Base-by-base conservation (phyloP, 2,113 vertebrate species). In the Ceyx melanurus region DNA sequence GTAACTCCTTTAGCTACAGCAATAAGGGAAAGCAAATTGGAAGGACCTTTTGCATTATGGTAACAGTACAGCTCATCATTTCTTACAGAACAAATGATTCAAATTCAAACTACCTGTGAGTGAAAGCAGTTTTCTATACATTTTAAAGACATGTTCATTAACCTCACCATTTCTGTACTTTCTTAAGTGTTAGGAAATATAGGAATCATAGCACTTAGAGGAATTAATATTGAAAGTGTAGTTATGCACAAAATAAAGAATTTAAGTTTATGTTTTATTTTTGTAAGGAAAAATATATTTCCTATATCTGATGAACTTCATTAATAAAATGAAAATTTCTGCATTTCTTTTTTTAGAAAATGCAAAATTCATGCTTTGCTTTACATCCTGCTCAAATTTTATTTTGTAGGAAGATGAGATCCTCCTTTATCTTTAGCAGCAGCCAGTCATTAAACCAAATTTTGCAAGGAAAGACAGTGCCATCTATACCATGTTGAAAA, bases 391-490 rank as follows among this genome's bases (percentile, higher is more conserved):
- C 9, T 54, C 20, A 72, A 56, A 28, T 67, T 76, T 15, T 51
- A 15, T 53, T 48, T 50, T 76, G 28, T 25, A 78, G 37, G 26
- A 89, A 82, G 75, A 78, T 12, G 0, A 88, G 11, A 51, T 78
- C 9, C 8, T 82, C 11, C 88, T 92, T 92, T 79, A 45, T 5
- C n/a, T 96, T 95, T 82, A 64, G 67, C 53, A 88, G 71, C 57
- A 92, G 66, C 91, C 84, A 91, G 37, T 77, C 45, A 90, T 94
- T 85, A 95, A 96, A 96, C 67, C 67, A 97, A 96, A 94, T 56
- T 28, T 88, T 94, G 26, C 66, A 86, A 94, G 88, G 80, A 95
- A 96, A 96, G 73, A 86, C 83, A 89, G 86, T 35, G 60, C 50
- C 76, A 94, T 91, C 82, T 91, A 91, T 68, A 95, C 92, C 92